These are phyloP conservation scores for Hemicordylus capensis DNA, from an alignment of 2,113 vertebrate genomes.

Conservation along the genomic window DNA sequence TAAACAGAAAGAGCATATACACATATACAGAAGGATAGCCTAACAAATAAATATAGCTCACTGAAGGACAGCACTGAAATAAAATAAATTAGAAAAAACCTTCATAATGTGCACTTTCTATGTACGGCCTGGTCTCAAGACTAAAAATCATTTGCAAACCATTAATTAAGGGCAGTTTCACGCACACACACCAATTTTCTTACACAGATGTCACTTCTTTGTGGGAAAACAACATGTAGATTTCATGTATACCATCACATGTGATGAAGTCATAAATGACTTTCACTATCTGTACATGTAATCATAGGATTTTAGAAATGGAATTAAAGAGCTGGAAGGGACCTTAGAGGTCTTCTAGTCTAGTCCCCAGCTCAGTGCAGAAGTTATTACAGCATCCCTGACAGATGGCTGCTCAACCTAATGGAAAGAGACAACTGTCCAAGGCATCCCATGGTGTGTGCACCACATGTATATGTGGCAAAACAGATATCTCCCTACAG, in stretches of 20 bases:
- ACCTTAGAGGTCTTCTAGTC: no score
- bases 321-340: no score
- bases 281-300: neutral
- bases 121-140: constrained; percentile 35
- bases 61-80: constrained; percentile 40
- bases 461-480: neutral
- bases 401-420: no score
- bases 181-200: neutral
- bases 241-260: neutral
- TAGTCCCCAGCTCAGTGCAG: no score
- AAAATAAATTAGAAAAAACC: constrained; percentile 66
- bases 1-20: constrained; percentile 51
- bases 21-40: constrained; percentile 47
- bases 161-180: neutral
- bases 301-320: neutral
- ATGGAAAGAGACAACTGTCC: neutral
- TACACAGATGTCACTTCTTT: neutral
- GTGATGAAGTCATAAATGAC: neutral
- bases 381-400: no score
- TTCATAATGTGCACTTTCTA: constrained; percentile 29
- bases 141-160: constrained; percentile 16
- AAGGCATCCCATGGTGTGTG: no score
- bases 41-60: constrained; percentile 64
- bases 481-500: neutral
- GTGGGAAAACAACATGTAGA: neutral